A percentile compares a stretch with the other conserved stretches of the same genome.
Conservation (phyloP, 2,888 invertebrate genomes). For the Athalia circularis region DNA sequence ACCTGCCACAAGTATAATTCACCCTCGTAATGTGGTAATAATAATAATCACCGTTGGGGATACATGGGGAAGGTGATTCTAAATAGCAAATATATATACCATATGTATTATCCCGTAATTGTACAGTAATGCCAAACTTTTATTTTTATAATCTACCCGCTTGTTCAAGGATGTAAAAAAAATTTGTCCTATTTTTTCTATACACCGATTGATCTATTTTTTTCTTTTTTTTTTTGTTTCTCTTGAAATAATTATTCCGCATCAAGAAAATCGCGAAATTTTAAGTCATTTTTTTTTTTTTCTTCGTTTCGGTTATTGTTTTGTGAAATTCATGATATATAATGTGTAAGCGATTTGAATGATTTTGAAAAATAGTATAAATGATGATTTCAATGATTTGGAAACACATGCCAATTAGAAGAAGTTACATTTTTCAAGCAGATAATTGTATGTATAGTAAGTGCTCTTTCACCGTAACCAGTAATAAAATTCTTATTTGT, state of each 20-base stretch:
- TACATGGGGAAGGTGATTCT: neutral
- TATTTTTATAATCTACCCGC: constrained; percentile 35
- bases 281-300: constrained; percentile 3
- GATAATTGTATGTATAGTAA: constrained; percentile 61
- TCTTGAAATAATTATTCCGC: too few relatives aligned
- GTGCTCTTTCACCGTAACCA: constrained; percentile 74
- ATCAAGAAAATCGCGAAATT: neutral
- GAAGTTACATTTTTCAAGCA: constrained; percentile 72
- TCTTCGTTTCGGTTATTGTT: constrained; percentile 28
- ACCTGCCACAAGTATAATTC: too few relatives aligned
- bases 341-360: constrained; percentile 66
- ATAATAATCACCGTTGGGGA: too few relatives aligned
- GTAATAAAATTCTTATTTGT: constrained; percentile 52
- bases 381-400: constrained; percentile 66
- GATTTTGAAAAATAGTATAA: constrained; percentile 40
- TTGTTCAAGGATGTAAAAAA: neutral
- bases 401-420: constrained; percentile 73
- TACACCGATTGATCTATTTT: neutral
- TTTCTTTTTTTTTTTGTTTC: too few relatives aligned
- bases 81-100: neutral
- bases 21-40: too few relatives aligned
- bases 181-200: constrained; percentile 29
- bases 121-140: constrained; percentile 73
- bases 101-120: constrained; percentile 51
- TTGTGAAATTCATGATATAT: constrained; percentile 62